phyloP scores from a whole-genome alignment of 2,113 vertebrate species.

The Lipophrys pholis region DNA sequence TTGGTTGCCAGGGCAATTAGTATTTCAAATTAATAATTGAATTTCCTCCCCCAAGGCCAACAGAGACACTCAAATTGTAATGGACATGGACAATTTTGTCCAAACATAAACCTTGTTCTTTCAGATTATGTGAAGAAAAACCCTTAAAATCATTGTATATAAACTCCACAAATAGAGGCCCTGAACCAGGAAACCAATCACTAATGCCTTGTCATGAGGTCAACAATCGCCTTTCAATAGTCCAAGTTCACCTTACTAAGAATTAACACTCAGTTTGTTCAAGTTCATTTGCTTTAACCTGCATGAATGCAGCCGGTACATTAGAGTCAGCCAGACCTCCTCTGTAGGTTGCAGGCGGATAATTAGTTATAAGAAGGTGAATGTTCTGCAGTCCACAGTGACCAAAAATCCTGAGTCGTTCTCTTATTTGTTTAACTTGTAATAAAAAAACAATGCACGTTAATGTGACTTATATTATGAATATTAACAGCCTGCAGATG shows the following conservation, averaged over 20 bases:
- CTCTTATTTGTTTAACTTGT: neutral
- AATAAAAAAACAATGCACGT: neutral
- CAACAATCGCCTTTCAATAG: too few species aligned
- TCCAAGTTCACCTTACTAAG: neutral
- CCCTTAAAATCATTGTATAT: too few species aligned
- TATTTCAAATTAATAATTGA: too few species aligned
- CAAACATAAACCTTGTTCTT: too few species aligned
- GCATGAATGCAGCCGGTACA: neutral
- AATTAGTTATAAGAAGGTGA: neutral
- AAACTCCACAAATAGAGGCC: too few species aligned
- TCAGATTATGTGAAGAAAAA: too few species aligned
- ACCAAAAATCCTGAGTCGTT: neutral
- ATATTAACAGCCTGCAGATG: neutral
- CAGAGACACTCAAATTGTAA: too few species aligned
- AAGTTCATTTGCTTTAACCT: neutral
- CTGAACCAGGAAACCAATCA: too few species aligned
- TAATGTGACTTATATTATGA: neutral
- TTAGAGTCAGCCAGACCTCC: neutral
- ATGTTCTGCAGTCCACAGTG: neutral
- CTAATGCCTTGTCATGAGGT: too few species aligned
- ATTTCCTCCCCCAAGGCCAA: too few species aligned
- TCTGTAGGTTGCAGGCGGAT: neutral
- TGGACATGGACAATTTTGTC: too few species aligned
- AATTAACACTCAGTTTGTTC: neutral
- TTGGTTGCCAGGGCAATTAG: too few species aligned